Conservation (phyloP, 2,797 vertebrate species). For the Eulemur coronatus region DNA sequence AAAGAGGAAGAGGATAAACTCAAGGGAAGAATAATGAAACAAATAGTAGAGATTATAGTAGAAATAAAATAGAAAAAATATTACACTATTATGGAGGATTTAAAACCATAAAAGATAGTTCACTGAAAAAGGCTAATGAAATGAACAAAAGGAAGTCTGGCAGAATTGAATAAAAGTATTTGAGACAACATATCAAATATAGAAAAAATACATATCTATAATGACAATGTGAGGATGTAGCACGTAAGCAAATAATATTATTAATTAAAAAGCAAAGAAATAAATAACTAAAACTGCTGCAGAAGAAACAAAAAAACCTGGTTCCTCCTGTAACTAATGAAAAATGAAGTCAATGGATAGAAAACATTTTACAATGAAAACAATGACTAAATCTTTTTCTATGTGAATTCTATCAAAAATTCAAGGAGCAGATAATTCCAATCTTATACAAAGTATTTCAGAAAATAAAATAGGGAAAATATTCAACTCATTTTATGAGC, state of each 20-base stretch:
- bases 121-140: not conserved
- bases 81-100: not conserved
- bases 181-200: not conserved
- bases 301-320: not conserved
- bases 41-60: not conserved
- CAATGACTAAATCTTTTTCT: not conserved
- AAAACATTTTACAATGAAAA: not conserved
- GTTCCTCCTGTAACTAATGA: not conserved
- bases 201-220: not conserved
- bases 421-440: not conserved
- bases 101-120: not conserved
- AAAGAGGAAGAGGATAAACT: not conserved
- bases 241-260: not conserved
- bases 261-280: not conserved
- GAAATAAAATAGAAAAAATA: not conserved
- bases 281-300: not conserved
- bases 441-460: not conserved
- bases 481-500: not conserved
- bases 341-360: not conserved
- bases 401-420: conserved; percentile 12
- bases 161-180: not conserved
- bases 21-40: not conserved
- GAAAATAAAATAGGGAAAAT: not conserved
- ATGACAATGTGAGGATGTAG: not conserved
- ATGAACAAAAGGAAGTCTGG: not conserved